These are phyloP conservation scores for Littorina saxatilis DNA, from an alignment of 1,140 invertebrate genomes.

Conservation along the genomic window DNA sequence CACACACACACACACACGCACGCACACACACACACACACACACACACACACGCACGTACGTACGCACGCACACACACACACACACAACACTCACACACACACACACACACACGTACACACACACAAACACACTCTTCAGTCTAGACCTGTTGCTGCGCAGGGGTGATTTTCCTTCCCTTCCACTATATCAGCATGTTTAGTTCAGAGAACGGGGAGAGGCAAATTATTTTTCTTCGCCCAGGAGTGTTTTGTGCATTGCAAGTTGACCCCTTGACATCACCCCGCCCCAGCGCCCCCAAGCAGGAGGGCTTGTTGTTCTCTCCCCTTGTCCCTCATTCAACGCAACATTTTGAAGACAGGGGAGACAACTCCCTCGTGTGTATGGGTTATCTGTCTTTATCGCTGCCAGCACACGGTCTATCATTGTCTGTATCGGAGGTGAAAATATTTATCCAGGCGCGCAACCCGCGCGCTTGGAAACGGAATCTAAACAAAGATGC, in stretches of 20 bases:
- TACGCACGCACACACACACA: not conserved
- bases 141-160: too few relatives aligned
- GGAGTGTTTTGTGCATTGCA: not conserved
- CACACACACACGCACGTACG: not conserved
- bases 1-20: conserved; percentile 18
- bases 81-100: not conserved
- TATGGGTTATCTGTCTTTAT: conserved; percentile 12
- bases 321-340: not conserved
- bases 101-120: not conserved
- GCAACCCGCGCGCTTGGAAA: conserved; percentile 5
- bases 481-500: conserved; percentile 27
- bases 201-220: too few relatives aligned
- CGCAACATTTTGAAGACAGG: conserved; percentile 13
- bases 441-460: conserved; percentile 31
- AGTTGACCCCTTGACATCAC: not conserved
- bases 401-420: conserved; percentile 7
- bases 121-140: not conserved
- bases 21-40: not conserved
- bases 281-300: not conserved
- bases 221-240: too few relatives aligned
- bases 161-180: too few relatives aligned
- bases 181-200: too few relatives aligned
- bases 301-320: not conserved
- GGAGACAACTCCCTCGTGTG: not conserved
- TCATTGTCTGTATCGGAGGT: conserved; percentile 26